These are phyloP conservation scores for Passer domesticus DNA, from an alignment of 2,113 vertebrate genomes.

Conservation along the genomic window DNA sequence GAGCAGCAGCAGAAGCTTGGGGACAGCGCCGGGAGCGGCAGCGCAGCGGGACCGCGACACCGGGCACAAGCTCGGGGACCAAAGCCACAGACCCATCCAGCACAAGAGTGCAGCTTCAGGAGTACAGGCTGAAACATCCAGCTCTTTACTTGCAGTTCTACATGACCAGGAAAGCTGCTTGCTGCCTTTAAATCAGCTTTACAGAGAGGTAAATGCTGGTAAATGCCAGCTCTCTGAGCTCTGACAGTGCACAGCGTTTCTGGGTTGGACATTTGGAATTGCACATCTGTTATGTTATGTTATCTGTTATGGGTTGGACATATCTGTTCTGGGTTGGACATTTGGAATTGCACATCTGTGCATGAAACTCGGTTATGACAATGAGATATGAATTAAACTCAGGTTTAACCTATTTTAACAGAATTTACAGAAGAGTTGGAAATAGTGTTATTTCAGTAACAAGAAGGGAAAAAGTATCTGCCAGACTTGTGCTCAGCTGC, in stretches of 20 bases:
- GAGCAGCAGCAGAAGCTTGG: constrained; percentile 70
- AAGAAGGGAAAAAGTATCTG: not conserved
- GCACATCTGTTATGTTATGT: not conserved
- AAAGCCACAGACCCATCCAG: constrained; percentile 68
- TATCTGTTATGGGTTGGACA: too few relatives aligned
- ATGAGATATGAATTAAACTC: too few relatives aligned
- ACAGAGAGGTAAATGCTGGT: rapidly evolving
- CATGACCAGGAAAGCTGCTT: constrained; percentile 20
- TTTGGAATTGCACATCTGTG: not conserved
- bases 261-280: not conserved
- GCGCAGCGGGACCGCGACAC: not conserved
- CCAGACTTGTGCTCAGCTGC: not conserved
- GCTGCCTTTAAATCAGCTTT: not conserved
- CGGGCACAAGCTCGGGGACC: constrained; percentile 68
- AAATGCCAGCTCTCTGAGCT: not conserved
- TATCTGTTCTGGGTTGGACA: not conserved
- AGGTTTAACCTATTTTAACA: not conserved
- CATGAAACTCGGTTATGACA: not conserved
- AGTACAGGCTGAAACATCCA: constrained; percentile 13
- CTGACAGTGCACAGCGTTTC: not conserved
- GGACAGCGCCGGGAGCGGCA: constrained; percentile 52
- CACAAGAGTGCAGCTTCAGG: constrained; percentile 18
- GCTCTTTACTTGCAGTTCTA: constrained; percentile 58
- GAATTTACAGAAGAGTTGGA: not conserved
- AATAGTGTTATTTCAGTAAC: not conserved